Evolutionary conservation across 2,888 invertebrate genomes (phyloP).

Genomic region (Marronus borbonicus): DNA sequence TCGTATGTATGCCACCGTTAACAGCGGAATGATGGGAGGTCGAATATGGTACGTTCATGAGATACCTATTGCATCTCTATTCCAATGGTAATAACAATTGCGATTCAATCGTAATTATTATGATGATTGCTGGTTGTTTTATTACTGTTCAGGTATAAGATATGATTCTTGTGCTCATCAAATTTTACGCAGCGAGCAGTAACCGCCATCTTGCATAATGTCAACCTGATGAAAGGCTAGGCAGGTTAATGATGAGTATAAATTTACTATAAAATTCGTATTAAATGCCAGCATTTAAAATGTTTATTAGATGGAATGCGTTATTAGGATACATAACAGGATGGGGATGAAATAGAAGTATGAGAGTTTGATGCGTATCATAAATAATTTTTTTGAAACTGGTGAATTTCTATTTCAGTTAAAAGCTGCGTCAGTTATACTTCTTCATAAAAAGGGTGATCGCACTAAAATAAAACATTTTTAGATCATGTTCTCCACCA

Average conservation of each 20-base stretch:
- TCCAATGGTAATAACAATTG: too few relatives aligned
- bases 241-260: too few relatives aligned
- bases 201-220: not conserved
- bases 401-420: too few relatives aligned
- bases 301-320: not conserved
- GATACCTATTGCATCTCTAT: not conserved
- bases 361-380: too few relatives aligned
- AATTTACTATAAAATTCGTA: not conserved
- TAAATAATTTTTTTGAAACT: too few relatives aligned
- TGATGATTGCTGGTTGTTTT: conserved; percentile 11
- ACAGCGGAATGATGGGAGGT: not conserved
- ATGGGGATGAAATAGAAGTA: too few relatives aligned
- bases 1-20: not conserved
- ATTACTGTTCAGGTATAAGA: not conserved
- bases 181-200: conserved; percentile 15
- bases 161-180: conserved; percentile 2
- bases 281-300: not conserved
- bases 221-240: too few relatives aligned
- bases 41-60: not conserved
- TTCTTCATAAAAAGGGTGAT: too few relatives aligned
- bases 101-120: not conserved
- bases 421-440: too few relatives aligned
- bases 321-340: too few relatives aligned
- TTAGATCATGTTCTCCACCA: too few relatives aligned
- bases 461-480: too few relatives aligned